A percentile compares a stretch with the other conserved stretches of the same genome.
Evolutionary conservation across 2,888 invertebrate species (phyloP).

Genomic region (Fragum sueziense): DNA sequence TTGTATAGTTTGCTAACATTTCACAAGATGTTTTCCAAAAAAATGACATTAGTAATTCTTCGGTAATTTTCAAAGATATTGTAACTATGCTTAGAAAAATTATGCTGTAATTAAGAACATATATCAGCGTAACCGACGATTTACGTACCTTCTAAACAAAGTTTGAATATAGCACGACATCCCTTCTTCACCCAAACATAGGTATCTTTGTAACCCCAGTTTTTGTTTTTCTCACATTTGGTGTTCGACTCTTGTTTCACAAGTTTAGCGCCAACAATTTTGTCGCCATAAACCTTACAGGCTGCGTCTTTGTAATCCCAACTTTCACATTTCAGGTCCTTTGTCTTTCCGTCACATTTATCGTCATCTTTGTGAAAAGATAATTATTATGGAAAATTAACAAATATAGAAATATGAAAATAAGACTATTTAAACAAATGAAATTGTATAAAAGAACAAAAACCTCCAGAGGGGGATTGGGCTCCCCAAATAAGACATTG

Average conservation of each 20-base stretch:
- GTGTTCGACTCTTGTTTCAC: not conserved
- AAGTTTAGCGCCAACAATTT: not conserved
- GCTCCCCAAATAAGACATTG: too few relatives aligned
- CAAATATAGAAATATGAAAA: too few relatives aligned
- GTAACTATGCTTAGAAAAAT: too few relatives aligned
- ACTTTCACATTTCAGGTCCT: not conserved
- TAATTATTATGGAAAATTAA: not conserved
- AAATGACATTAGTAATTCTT: too few relatives aligned
- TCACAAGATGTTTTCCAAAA: too few relatives aligned
- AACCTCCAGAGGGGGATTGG: too few relatives aligned
- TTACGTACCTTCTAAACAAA: not conserved
- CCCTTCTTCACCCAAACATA: constrained; percentile 15
- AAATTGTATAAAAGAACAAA: too few relatives aligned
- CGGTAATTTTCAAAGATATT: too few relatives aligned
- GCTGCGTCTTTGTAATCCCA: not conserved
- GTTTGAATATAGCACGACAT: not conserved
- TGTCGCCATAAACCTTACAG: not conserved
- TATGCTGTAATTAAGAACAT: too few relatives aligned
- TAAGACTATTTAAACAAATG: too few relatives aligned
- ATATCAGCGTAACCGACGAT: too few relatives aligned
- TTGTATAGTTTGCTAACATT: too few relatives aligned
- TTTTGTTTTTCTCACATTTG: not conserved
- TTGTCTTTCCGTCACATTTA: not conserved
- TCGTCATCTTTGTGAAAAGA: not conserved
- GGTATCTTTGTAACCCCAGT: constrained; percentile 8